phyloP scores from a whole-genome alignment of 1,140 invertebrate species.

The Maconellicoccus hirsutus region DNA sequence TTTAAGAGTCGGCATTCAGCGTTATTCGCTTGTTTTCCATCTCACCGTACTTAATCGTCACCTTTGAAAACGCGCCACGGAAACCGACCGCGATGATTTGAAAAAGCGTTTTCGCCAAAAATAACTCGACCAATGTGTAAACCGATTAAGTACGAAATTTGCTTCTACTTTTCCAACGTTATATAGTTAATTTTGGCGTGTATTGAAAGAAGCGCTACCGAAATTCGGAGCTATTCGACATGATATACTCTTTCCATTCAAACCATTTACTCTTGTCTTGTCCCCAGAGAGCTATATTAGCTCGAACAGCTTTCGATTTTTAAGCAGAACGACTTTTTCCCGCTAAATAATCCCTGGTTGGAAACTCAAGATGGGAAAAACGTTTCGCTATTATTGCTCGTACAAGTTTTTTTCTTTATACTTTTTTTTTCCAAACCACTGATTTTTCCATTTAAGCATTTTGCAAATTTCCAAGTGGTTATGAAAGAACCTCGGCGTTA shows the following conservation, averaged over 20 bases:
- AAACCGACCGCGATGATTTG: background rate
- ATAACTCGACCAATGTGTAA: no score
- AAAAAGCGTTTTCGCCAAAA: no score
- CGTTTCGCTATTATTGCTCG: no score
- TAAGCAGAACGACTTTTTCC: background rate
- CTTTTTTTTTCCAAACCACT: background rate
- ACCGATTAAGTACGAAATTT: no score
- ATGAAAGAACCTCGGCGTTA: background rate
- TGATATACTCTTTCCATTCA: background rate
- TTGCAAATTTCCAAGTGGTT: background rate
- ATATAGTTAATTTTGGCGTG: background rate
- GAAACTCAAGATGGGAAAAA: no score
- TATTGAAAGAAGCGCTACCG: background rate
- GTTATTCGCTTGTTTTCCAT: background rate
- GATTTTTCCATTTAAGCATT: conserved; percentile 1
- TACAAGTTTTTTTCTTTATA: no score
- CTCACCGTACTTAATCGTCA: background rate
- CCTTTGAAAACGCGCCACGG: background rate
- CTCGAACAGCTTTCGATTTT: conserved; percentile 4
- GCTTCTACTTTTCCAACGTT: no score
- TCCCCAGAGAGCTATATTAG: background rate
- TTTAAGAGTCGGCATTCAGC: no score
- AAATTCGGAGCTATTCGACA: background rate
- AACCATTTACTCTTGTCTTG: background rate
- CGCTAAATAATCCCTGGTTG: background rate